Evolutionary conservation across 2,113 vertebrate species (phyloP).

Genomic region (Asarcornis scutulata): DNA sequence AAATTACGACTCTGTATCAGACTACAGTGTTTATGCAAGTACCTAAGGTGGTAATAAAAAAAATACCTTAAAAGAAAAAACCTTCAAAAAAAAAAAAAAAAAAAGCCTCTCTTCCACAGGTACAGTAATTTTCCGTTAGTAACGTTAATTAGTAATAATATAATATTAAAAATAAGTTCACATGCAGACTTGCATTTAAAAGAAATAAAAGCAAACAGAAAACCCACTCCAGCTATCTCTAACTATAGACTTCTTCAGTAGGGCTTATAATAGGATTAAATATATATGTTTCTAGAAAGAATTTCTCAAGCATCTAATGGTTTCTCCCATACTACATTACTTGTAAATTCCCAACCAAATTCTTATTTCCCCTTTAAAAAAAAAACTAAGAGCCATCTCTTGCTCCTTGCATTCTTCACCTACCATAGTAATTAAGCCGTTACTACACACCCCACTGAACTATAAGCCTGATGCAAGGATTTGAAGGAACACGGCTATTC

Average conservation of each 20-base stretch:
- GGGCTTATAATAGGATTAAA: background rate
- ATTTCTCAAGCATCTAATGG: background rate
- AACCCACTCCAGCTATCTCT: background rate
- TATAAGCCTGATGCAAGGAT: background rate
- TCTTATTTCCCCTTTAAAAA: background rate
- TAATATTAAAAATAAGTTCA: background rate
- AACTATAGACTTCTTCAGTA: background rate
- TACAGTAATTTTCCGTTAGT: background rate
- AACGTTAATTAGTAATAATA: background rate
- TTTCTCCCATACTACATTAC: background rate
- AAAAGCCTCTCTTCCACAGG: background rate
- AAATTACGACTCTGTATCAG: background rate
- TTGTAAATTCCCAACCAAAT: background rate
- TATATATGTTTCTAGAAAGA: background rate
- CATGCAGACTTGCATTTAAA: background rate
- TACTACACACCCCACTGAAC: background rate
- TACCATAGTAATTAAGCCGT: background rate
- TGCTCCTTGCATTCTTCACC: background rate
- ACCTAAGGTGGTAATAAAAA: background rate
- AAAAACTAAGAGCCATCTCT: fast-evolving
- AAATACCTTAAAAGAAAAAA: background rate
- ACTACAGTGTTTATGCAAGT: background rate
- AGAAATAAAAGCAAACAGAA: background rate
- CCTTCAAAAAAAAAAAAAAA: background rate
- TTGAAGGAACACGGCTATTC: background rate